Percentiles rank a stretch among this genome's conserved stretches.
phyloP scores from a whole-genome alignment of 2,113 vertebrate species.

The Opisthocomus hoazin region DNA sequence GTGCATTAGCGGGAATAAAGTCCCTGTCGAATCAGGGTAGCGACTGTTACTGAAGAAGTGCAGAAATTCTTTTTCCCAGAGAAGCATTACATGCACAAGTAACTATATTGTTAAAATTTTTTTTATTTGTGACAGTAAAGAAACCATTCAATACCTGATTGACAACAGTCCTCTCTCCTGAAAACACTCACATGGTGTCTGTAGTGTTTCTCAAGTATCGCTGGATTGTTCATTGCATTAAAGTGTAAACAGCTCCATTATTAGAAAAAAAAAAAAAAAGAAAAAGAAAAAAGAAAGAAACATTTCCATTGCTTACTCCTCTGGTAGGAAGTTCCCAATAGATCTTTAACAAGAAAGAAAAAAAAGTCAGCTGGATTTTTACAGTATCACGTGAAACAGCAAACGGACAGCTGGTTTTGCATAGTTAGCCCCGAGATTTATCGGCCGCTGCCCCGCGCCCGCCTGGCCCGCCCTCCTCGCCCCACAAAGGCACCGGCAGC shows the following conservation, averaged over 20 bases:
- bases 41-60: not conserved
- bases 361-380: constrained; percentile 31
- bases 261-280: not conserved
- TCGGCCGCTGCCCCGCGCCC: not conserved
- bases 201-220: constrained; percentile 62
- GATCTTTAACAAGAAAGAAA: constrained; percentile 15
- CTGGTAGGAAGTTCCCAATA: constrained; percentile 28
- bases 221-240: constrained; percentile 62
- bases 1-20: not conserved
- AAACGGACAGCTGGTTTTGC: constrained; percentile 39
- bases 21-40: not conserved
- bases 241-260: constrained; percentile 60
- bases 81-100: constrained; percentile 61
- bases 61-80: not conserved
- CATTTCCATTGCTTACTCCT: constrained; percentile 27
- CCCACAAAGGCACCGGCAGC: constrained; percentile 32
- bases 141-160: constrained; percentile 65
- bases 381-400: constrained; percentile 49
- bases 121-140: constrained; percentile 79
- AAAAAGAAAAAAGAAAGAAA: constrained; percentile 22
- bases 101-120: constrained; percentile 52
- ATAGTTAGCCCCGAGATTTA: constrained; percentile 32
- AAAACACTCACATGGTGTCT: constrained; percentile 36
- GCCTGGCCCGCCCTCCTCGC: not conserved
- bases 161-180: constrained; percentile 57